A percentile compares a stretch with the other conserved stretches of the same genome.
These are phyloP conservation scores for Cynoglossus semilaevis DNA, from an alignment of 2,113 vertebrate genomes.

Conservation along the genomic window DNA sequence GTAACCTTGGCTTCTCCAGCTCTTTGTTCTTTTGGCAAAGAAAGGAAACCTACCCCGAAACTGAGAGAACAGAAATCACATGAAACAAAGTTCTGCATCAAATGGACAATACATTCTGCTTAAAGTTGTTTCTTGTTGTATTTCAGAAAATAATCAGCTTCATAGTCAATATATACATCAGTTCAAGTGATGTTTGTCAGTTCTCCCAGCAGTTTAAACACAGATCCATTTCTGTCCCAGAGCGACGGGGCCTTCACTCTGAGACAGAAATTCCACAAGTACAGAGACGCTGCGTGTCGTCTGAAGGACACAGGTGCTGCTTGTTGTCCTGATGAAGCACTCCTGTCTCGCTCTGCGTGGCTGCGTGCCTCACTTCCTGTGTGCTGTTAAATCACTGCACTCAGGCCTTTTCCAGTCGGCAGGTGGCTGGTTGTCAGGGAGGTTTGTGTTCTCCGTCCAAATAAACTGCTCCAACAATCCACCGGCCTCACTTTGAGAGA, in stretches of 20 bases:
- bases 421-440: conserved; percentile 55
- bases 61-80: too few relatives aligned
- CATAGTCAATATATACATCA: too few relatives aligned
- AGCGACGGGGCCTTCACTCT: background rate
- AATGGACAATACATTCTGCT: too few relatives aligned
- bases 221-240: background rate
- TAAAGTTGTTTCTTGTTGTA: too few relatives aligned
- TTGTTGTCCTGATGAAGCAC: conserved; percentile 33
- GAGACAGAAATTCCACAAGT: background rate
- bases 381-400: conserved; percentile 31
- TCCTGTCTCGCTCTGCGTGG: conserved; percentile 21
- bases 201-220: background rate
- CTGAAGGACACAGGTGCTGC: conserved; percentile 39
- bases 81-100: too few relatives aligned
- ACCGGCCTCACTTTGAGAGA: conserved; percentile 56
- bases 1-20: too few relatives aligned
- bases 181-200: background rate
- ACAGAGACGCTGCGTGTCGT: background rate
- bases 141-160: too few relatives aligned
- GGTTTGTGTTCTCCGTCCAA: conserved; percentile 41
- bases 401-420: conserved; percentile 45
- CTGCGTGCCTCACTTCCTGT: conserved; percentile 40
- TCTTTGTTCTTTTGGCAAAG: too few relatives aligned
- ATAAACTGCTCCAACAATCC: conserved; percentile 59
- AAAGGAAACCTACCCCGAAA: too few relatives aligned